Evolutionary conservation across 2,113 vertebrate genomes (phyloP), one percentile per base, ranked within the genome.

Genomic region (Podarcis muralis): DNA sequence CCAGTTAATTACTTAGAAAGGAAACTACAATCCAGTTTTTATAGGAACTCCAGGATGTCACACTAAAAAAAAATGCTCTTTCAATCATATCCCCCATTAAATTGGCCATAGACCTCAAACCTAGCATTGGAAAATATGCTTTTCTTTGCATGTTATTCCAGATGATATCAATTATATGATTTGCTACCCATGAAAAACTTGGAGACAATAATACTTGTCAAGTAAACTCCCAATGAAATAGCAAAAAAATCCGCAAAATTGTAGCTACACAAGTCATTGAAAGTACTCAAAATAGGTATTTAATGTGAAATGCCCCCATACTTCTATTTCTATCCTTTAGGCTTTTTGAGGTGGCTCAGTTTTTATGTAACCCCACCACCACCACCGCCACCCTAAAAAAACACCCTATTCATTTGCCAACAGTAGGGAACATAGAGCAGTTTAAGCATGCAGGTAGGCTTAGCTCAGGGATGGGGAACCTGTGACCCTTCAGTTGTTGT

Each of bases 1-100:
- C 90, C 80, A 91, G 92, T 95, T 96, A 95, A 94, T 95, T 94
- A 94, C 88, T 65, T 91, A 93, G 93, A 94, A 94, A 94, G 91
- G 91, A 94, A 96, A 95, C 91, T 95, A 92, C 87, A 89, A 27
- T 88, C 93, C 86, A 76, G 75, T 59, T 88, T 94, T 93, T 88
- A 93, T 40, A 37, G 91, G 80, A 84, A 87, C 90, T 90, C 76
- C 86, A 91, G 88, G 87, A 92, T 35, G 81, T 85, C 37, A 53
- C 66, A 83, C 25, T 91, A 87, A 94, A 90, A 82, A 82, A 87
- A 94, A 90, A 82, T 87, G 75, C 81, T 66, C 87, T 90, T 95
- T 95, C 93, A 94, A 90, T 97, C 87, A 94, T 93, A 91, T 91
- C 93, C 93, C 93, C 87, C 90, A 92, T 94, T 91, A 95, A 92